Evolutionary conservation across 1,140 invertebrate genomes (phyloP), one percentile per base, ranked within the genome.

Genomic region (Microplitis demolitor): DNA sequence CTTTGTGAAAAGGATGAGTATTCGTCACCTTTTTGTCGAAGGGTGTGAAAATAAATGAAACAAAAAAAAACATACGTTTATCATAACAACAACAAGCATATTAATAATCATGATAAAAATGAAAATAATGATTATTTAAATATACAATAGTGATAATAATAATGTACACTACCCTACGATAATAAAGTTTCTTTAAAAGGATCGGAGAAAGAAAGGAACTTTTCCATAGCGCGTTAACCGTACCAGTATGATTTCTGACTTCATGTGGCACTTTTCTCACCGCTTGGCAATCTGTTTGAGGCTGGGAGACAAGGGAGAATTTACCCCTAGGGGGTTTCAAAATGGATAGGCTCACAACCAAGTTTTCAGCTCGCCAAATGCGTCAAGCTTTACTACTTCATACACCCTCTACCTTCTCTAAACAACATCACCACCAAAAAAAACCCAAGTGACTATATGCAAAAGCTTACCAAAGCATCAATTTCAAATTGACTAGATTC

Each of bases 231-330:
- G 34, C 33, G 53, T 24, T 54, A 31, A 39, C 24, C 53, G 14
- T 11, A 14, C 6, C 54, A 35, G 71, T 72, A 78, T 78, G 81
- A 85, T 83, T 83, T 75, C 77, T 78, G 76, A 79, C 78, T 83
- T 81, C 76, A 76, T 79, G 77, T 77, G 80, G 69, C 72, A 76
- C 75, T 83, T 80, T 84, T 80, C 79, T 80, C 79, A 77, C 76
- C 78, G 68, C 51, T 66, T 64, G 70, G 71, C 78, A 77, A 79
- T 79, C 78, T 77, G 76, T 77, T 74, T 72, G 64, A 71, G 62
- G 66, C 67, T 31, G 37, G 58, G 50, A 64, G 50, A 58, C 33
- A 66, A 39, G 24, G 64, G 39, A 16, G 64, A 74, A 74, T 58
- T 45, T 45, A 61, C 24, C 69, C 64, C 54, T 35, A 35, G 67